These are phyloP conservation scores for Microctenopoma stevenorrisi DNA, from an alignment of 2,797 vertebrate genomes.

Conservation along the genomic window DNA sequence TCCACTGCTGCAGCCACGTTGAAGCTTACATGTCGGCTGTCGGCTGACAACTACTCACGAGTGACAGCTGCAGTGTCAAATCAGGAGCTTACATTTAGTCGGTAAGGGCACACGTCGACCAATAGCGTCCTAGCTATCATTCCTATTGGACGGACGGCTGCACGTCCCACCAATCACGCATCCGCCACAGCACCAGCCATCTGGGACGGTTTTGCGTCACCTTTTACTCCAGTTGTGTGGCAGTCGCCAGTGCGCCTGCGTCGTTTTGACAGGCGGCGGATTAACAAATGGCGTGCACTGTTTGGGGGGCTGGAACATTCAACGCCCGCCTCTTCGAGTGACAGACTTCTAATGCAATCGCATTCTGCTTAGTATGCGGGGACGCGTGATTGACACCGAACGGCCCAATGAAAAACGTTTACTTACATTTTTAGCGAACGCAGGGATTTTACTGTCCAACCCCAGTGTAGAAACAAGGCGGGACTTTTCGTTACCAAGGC, in stretches of 20 bases:
- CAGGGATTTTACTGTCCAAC: constrained; percentile 65
- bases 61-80: constrained; percentile 60
- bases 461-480: constrained; percentile 76
- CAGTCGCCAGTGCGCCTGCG: constrained; percentile 56
- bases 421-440: background rate
- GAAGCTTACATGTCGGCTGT: constrained; percentile 71
- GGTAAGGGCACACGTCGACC: constrained; percentile 34
- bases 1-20: constrained; percentile 78
- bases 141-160: constrained; percentile 53
- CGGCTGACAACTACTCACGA: constrained; percentile 66
- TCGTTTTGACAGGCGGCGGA: constrained; percentile 27
- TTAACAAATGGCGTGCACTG: constrained; percentile 65
- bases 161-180: constrained; percentile 56
- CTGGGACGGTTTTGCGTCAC: constrained; percentile 68
- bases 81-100: background rate
- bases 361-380: constrained; percentile 77
- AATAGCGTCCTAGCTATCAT: constrained; percentile 22
- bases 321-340: constrained; percentile 52
- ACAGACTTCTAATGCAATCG: constrained; percentile 54
- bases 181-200: constrained; percentile 40
- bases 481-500: constrained; percentile 81
- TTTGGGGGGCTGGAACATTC: constrained; percentile 59
- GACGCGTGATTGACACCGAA: constrained; percentile 44
- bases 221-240: constrained; percentile 1
- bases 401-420: constrained; percentile 43